Evolutionary conservation across 2,797 vertebrate genomes (phyloP), one percentile per base, ranked within the genome.

Genomic region (Hippopotamyrus pictus): DNA sequence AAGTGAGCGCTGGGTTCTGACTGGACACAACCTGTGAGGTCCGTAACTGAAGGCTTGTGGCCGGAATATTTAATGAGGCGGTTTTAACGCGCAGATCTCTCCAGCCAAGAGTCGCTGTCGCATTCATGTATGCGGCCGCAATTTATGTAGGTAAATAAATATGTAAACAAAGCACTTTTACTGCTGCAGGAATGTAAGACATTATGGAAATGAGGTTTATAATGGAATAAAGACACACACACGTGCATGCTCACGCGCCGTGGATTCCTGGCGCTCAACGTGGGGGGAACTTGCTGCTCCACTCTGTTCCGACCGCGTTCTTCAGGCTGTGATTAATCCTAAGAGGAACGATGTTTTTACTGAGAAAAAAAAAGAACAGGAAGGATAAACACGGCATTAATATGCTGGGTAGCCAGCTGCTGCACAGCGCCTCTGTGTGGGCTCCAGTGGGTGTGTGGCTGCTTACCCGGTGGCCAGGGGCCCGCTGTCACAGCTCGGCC

Each of bases 281-380:
- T 14, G 25, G 48, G 25, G 62, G 41, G 44, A 46, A 19, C 46
- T 50, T 76, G 87, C 19, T 76, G 69, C 33, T 9, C 87, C 48
- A 29, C 25, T 88, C n/a, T 88, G 59, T 88, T 88, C 87, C 44
- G 12, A 50, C 87, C 87, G 2, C 62, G 48, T 88, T 73, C 6
- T 33, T 29, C 29, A 88, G n/a, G 22, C 87, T 88, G 87, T 73
- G 87, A 69, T 88, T 88, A 88, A 88, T 73, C n/a, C n/a, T 50
- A 88, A 88, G 87, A 88, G 87, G 87, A 79, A 29, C 62, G 33
- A 88, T 12, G 87, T 88, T 37, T 51, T 88, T 59, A 76, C 48
- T 69, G n/a, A 17, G 17, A 50, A 73, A 87, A 87, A 86, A 33
- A 86, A 33, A 0, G 5, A 54, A 19, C 50, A 9, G 50, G 51